Evolutionary conservation across 2,888 invertebrate genomes (phyloP).

Genomic region (Lochmaea capreae): DNA sequence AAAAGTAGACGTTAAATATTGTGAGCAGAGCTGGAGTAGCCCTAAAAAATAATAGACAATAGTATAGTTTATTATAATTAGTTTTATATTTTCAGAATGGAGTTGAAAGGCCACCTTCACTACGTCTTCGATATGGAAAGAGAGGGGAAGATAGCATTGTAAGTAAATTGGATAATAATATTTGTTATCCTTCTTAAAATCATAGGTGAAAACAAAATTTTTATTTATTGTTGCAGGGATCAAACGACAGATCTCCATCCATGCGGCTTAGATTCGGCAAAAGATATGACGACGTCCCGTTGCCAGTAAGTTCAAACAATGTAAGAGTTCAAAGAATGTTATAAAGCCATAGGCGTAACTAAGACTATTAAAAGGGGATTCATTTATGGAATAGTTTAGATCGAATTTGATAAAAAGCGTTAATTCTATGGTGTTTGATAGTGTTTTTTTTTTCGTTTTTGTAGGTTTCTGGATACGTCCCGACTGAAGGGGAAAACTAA

Average conservation of each 20-base stretch:
- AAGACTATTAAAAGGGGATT: too few relatives aligned
- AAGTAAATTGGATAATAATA: constrained; percentile 11
- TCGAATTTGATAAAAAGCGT: too few relatives aligned
- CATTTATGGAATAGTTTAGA: too few relatives aligned
- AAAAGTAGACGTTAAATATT: too few relatives aligned
- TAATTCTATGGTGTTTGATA: background rate
- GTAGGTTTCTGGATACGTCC: constrained; percentile 37
- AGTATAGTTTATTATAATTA: background rate
- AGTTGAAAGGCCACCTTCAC: constrained; percentile 44
- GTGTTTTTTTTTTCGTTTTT: constrained; percentile 20
- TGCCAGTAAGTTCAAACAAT: constrained; percentile 26
- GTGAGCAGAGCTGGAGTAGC: too few relatives aligned
- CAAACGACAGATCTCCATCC: constrained; percentile 73
- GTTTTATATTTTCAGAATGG: constrained; percentile 34
- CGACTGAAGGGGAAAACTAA: constrained; percentile 43
- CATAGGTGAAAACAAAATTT: background rate
- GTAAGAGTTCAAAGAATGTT: too few relatives aligned
- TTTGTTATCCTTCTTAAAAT: too few relatives aligned
- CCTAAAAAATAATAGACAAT: background rate
- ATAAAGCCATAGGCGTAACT: too few relatives aligned
- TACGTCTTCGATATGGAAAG: constrained; percentile 47
- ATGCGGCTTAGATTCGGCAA: constrained; percentile 82
- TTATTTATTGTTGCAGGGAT: constrained; percentile 31
- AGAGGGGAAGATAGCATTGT: constrained; percentile 43
- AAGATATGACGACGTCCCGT: constrained; percentile 70